Base-by-base conservation (phyloP, 1,140 invertebrate genomes). In the Akabosia matsudoensis region DNA sequence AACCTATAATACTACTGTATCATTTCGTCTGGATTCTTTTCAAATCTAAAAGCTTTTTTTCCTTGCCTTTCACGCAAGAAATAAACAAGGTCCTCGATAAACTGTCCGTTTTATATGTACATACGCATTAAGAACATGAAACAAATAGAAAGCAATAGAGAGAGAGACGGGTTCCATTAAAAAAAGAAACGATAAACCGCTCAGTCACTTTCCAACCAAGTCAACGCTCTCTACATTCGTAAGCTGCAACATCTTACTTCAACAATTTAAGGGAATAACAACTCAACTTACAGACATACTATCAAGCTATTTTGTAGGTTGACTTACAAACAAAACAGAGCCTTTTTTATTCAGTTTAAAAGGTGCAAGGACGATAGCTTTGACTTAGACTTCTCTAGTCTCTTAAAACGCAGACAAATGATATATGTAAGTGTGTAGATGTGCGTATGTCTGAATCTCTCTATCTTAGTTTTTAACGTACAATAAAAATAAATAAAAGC, bases 401-500 rank as follows among this genome's bases (percentile, higher is more conserved):
- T n/a, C n/a, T n/a, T n/a, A n/a, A n/a, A n/a, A n/a, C n/a, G n/a
- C n/a, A n/a, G n/a, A n/a, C n/a, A n/a, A n/a, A n/a, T n/a, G n/a
- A n/a, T n/a, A n/a, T n/a, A n/a, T n/a, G n/a, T n/a, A n/a, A n/a
- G n/a, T n/a, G n/a, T n/a, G n/a, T n/a, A n/a, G n/a, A n/a, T n/a
- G n/a, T n/a, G n/a, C n/a, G n/a, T 67, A 30, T 67, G 24, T 45
- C 37, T 45, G 37, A 7, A 18, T 45, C 18, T 45, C 37, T 67
- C n/a, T 67, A 14, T 67, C 22, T 67, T 67, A 24, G 31, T 16
- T 3, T 30, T 30, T n/a, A n/a, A n/a, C n/a, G n/a, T n/a, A n/a
- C n/a, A n/a, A n/a, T n/a, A n/a, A n/a, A n/a, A n/a, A 30, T 67
- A 67, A 67, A 67, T 67, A 30, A 67, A 67, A 67, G 61, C 31